Base-by-base conservation (phyloP, 53 echinoderm and acorn worm genomes). In the Echinometra lucunter region DNA sequence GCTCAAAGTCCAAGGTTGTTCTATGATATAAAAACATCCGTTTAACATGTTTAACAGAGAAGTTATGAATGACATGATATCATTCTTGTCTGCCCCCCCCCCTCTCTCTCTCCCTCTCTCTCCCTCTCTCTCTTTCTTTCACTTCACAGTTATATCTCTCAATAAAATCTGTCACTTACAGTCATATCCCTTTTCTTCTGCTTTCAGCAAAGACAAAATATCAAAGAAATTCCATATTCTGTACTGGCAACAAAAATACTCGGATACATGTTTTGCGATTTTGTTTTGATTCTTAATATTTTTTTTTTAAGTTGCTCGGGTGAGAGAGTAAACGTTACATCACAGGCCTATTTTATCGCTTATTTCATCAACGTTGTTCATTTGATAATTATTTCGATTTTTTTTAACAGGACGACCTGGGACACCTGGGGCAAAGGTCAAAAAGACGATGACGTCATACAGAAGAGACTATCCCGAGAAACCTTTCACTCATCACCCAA, bases 401-500 rank as follows among this genome's bases (percentile, higher is more conserved):
- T 69, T 12, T 91, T 40, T 37, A 28, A 8, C 30, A 94, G 91
- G 94, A 57, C 94, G 91, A 21, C 95, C 95, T 32, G 95, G 96
- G 25, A 94, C 95, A 58, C 94, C 95, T 23, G 93, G 95, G n/a
- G 45, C 95, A 58, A 94, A 74, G 57, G 96, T 97, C 1, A 96
- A 97, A 49, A 95, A 91, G 58, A 96, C 97, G 28, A 58, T 95
- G 91, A 97, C 97, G 72, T 94, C 96, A 72, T 97, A 97, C 88
- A 72, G 97, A 17, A 75, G 95, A 37, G 96, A 97, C 63, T 97
- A 82, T 69, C 96, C 96, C 13, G 72, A 40, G 23, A 94, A 96
- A 91, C 63, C 94, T n/a, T 92, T 92, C 42, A 78, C 57, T 74
- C 57, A 92, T 56, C 57, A 58, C 19, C 92, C 80, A 45, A 74